These are phyloP conservation scores for Listronotus oregonensis DNA, from an alignment of 1,140 invertebrate genomes.

Conservation along the genomic window DNA sequence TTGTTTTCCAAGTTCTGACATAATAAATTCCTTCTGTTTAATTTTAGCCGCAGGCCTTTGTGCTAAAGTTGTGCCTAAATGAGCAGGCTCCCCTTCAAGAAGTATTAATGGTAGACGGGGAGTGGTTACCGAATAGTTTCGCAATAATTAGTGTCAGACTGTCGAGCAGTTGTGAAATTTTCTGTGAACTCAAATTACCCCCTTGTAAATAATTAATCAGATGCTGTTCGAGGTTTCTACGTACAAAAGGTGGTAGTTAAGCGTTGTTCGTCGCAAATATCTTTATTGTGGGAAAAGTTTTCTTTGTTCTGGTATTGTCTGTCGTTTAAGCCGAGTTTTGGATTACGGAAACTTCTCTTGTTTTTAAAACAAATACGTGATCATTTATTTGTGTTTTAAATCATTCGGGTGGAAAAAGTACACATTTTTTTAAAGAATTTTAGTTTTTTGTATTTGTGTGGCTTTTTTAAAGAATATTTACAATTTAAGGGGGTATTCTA, in stretches of 20 bases:
- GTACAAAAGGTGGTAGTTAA: slow-evolving; percentile 19
- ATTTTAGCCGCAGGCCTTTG: slow-evolving; percentile 18
- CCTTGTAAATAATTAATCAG: slow-evolving; percentile 25
- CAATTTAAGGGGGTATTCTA: too few relatives aligned
- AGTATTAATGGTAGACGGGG: slow-evolving; percentile 12
- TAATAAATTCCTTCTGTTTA: slow-evolving; percentile 18
- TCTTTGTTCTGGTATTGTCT: slow-evolving; percentile 3
- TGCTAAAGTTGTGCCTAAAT: slow-evolving; percentile 15
- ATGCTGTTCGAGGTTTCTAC: slow-evolving; percentile 4
- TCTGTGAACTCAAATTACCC: slow-evolving; percentile 12
- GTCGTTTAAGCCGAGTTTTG: too few relatives aligned
- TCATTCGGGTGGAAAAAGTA: too few relatives aligned
- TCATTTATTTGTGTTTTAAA: too few relatives aligned
- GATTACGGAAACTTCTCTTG: too few relatives aligned
- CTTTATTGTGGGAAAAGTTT: slow-evolving; percentile 23
- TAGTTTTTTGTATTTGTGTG: too few relatives aligned
- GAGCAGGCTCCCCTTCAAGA: slow-evolving; percentile 15
- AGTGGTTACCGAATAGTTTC: slow-evolving; percentile 6
- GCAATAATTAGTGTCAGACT: slow-evolving; percentile 20
- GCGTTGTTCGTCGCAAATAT: slow-evolving; percentile 11
- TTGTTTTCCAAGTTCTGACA: slow-evolving; percentile 4
- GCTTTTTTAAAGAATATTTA: too few relatives aligned
- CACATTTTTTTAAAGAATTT: too few relatives aligned
- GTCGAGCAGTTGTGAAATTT: slow-evolving; percentile 10
- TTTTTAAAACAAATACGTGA: too few relatives aligned